Base-by-base conservation (phyloP, 2,888 invertebrate genomes). In the Callinectes sapidus region DNA sequence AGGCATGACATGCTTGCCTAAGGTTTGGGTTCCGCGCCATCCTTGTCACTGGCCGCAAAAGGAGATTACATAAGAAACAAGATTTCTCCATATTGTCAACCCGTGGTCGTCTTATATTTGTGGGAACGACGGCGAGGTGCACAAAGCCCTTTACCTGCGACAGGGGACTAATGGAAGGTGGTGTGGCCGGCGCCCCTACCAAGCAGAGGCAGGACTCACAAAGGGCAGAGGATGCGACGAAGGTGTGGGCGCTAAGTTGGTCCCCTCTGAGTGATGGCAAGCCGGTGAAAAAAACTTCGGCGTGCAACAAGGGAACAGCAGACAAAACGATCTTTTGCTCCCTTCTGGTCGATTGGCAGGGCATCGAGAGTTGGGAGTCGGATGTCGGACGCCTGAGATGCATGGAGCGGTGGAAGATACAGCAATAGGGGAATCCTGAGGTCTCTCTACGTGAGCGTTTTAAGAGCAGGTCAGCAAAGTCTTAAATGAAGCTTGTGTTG, bases 161-260 rank as follows among this genome's bases (percentile, higher is more conserved):
- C 91, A 91, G 88, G 87, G 88, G 91, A 91, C 88, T 91, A 88
- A 91, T 91, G 88, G 87, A 71, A 77, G 88, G 77, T 77, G 91
- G 55, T 88, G 88, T 88, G 88, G 39, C 91, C 91, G 14, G 91
- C 77, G 91, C 87, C 91, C 91, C 87, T 88, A 77, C 91, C 91
- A 87, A 77, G 91, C 91, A 66, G 88, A 77, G 87, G 91, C 32
- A 91, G 77, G 87, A n/a, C 54, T 87, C 88, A 91, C 91, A 91
- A 91, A 91, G 88, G 87, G 32, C 91, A 23, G 87, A 71, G 87
- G 91, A 91, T 87, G 87, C 87, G 91, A 88, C 88, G 71, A 71
- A 88, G 91, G 87, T 42, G 91, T 86, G 77, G 61, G 54, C 89
- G 35, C 89, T 61, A 35, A 61, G 48, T 81, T 77, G 42, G 77